Evolutionary conservation across 2,888 invertebrate species (phyloP), one percentile per base, ranked within the genome.

Genomic region (Asteroscopus sphinx): DNA sequence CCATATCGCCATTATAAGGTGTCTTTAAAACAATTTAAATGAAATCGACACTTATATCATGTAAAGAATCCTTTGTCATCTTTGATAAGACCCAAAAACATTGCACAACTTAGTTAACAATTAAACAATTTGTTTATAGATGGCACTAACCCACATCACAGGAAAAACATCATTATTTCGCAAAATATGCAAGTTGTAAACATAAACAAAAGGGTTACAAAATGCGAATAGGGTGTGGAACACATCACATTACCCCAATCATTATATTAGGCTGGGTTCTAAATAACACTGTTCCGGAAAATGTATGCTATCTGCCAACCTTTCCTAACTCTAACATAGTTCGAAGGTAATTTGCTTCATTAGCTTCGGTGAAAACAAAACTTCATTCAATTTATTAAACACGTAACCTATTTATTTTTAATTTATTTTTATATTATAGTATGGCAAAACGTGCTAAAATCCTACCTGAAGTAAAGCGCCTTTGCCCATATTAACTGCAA

Each of bases 371-470:
- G 33, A 41, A 72, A 68, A 60, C 46, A 56, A 64, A 70, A 64
- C 64, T 37, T 64, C 48, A 52, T 70, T 56, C 32, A 70, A 70
- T 70, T 65, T n/a, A n/a, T n/a, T n/a, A n/a, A n/a, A n/a, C n/a
- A n/a, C n/a, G n/a, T n/a, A n/a, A n/a, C n/a, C n/a, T n/a, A n/a
- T n/a, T n/a, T n/a, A n/a, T n/a, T n/a, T n/a, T n/a, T n/a, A n/a
- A n/a, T n/a, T n/a, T n/a, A n/a, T n/a, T n/a, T n/a, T n/a, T n/a
- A n/a, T n/a, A n/a, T n/a, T n/a, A n/a, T n/a, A n/a, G n/a, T n/a
- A n/a, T n/a, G n/a, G n/a, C n/a, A n/a, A n/a, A n/a, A n/a, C n/a
- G n/a, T n/a, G n/a, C n/a, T n/a, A n/a, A n/a, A n/a, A n/a, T n/a
- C n/a, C n/a, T n/a, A n/a, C n/a, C n/a, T n/a, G n/a, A n/a, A n/a